Percentiles rank a stretch among this genome's conserved stretches.
Evolutionary conservation across 2,797 vertebrate genomes (phyloP).

Genomic region (Gambelia wislizenii): DNA sequence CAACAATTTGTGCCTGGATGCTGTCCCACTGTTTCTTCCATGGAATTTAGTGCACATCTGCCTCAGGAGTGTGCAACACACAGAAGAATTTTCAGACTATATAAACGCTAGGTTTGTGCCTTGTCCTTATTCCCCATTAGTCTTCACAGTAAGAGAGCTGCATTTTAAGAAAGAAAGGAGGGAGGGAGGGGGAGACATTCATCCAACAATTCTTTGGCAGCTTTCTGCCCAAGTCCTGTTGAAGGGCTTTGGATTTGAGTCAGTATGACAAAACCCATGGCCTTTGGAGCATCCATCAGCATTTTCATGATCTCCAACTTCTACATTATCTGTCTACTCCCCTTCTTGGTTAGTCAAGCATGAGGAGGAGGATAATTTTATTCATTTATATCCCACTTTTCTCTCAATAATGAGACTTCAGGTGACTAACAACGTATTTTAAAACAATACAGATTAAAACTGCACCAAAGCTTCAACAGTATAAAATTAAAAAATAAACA

Average conservation of each 20-base stretch:
- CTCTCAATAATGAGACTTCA: not conserved
- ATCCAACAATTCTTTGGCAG: conserved; percentile 6
- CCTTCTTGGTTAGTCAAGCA: not conserved
- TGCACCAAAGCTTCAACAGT: too few relatives aligned
- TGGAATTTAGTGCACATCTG: conserved; percentile 9
- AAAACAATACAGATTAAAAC: too few relatives aligned
- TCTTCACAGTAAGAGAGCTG: conserved; percentile 42
- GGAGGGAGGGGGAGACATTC: not conserved
- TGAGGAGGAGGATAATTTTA: not conserved
- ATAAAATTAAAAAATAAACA: too few relatives aligned
- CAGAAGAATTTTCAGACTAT: conserved; percentile 55
- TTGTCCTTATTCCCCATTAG: not conserved
- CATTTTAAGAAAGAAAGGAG: conserved; percentile 1
- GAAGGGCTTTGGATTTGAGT: not conserved
- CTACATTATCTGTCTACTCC: not conserved
- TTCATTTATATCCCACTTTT: not conserved
- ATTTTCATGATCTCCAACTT: not conserved
- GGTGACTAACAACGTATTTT: too few relatives aligned
- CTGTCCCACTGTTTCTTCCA: conserved; percentile 43
- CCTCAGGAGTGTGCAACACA: conserved; percentile 9
- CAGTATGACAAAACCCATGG: not conserved
- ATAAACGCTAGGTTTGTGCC: conserved; percentile 52
- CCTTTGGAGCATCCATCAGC: not conserved
- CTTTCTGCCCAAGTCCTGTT: conserved; percentile 37
- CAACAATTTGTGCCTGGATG: conserved; percentile 53